Conservation (phyloP, 2,797 vertebrate genomes). For the Esox lucius region DNA sequence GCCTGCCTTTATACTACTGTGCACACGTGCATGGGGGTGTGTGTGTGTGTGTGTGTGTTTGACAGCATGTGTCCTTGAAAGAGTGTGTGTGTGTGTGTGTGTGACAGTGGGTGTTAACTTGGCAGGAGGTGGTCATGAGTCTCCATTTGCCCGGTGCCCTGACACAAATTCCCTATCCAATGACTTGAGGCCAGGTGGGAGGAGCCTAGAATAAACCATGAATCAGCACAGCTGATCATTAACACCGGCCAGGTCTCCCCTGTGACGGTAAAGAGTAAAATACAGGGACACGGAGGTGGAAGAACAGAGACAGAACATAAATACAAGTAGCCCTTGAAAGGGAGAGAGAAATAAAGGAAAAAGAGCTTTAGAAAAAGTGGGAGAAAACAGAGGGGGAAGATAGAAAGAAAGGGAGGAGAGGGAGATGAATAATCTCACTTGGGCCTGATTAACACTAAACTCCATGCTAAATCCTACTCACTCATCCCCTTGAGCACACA, state of each 20-base stretch:
- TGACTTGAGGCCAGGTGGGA: conserved; percentile 56
- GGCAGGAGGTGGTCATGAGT: too few species aligned
- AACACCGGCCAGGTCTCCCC: conserved; percentile 35
- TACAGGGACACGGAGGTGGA: neutral
- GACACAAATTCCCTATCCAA: conserved; percentile 29
- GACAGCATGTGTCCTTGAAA: neutral
- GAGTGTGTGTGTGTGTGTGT: too few species aligned
- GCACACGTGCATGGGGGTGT: neutral
- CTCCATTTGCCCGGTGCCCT: too few species aligned
- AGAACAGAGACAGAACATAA: conserved; percentile 23
- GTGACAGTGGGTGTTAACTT: too few species aligned
- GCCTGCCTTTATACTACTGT: too few species aligned
- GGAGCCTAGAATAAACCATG: conserved; percentile 57
- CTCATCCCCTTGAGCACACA: conserved; percentile 62
- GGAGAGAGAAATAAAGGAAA: neutral
- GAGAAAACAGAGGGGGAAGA: conserved; percentile 25
- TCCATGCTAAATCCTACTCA: conserved; percentile 66
- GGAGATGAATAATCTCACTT: conserved; percentile 68
- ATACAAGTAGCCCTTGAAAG: conserved; percentile 19
- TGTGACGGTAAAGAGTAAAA: neutral
- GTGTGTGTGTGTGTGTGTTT: conserved; percentile 35
- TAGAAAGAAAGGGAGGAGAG: conserved; percentile 30
- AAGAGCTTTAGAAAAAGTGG: conserved; percentile 22
- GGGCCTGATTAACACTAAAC: conserved; percentile 75
- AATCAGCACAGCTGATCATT: conserved; percentile 64